Evolutionary conservation across 1,140 invertebrate species (phyloP).

Genomic region (Drosophila santomea): DNA sequence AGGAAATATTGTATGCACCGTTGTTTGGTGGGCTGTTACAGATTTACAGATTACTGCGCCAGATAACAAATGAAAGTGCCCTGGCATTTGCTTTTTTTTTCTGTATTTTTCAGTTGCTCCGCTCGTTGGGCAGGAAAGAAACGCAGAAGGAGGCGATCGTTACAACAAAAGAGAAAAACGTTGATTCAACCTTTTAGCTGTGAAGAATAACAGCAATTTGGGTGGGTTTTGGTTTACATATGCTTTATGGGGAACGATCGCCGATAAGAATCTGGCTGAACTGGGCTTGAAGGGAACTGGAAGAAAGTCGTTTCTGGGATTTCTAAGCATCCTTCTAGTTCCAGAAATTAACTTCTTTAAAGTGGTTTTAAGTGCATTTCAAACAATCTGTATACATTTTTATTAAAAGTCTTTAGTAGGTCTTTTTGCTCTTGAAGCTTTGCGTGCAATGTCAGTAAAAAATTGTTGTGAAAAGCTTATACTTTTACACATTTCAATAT

Average conservation of each 20-base stretch:
- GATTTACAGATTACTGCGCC: constrained; percentile 64
- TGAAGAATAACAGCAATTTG: constrained; percentile 50
- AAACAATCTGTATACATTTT: too few relatives aligned
- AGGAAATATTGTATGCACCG: constrained; percentile 80
- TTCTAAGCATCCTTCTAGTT: constrained; percentile 1
- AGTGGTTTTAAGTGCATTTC: too few relatives aligned
- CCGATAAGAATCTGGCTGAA: constrained; percentile 40
- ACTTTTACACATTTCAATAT: constrained; percentile 12
- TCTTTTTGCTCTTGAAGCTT: not conserved
- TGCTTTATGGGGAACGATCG: constrained; percentile 59
- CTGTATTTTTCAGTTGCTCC: constrained; percentile 28
- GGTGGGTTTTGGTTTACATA: constrained; percentile 42
- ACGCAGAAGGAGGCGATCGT: constrained; percentile 37
- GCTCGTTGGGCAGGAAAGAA: constrained; percentile 47
- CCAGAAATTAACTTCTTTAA: not conserved
- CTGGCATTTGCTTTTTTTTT: constrained; percentile 56
- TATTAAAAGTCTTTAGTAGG: not conserved
- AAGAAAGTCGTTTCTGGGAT: constrained; percentile 34
- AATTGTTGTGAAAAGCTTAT: not conserved
- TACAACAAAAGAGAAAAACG: constrained; percentile 36
- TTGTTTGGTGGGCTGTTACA: constrained; percentile 78
- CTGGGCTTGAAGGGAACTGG: constrained; percentile 24
- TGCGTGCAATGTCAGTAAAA: constrained; percentile 1
- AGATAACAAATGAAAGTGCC: constrained; percentile 82
- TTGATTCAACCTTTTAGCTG: constrained; percentile 36